These are phyloP conservation scores for Rhinopomastus cyanomelas DNA, from an alignment of 2,113 vertebrate genomes.

Conservation along the genomic window DNA sequence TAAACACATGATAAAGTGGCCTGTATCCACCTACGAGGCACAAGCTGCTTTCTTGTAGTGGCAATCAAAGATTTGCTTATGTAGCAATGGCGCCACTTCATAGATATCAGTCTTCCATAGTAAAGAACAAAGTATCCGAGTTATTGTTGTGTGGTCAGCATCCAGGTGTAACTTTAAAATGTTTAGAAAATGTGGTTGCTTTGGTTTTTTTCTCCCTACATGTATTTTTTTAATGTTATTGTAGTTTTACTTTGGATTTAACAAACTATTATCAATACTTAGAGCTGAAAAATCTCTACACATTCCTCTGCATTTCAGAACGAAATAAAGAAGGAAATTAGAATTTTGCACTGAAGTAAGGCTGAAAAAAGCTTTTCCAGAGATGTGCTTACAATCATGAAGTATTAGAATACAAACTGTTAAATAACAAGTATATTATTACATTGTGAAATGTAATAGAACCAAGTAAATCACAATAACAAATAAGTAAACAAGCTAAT, in stretches of 20 bases:
- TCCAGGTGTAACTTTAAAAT: not conserved
- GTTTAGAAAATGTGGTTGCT: not conserved
- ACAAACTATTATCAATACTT: accelerated
- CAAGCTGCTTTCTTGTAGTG: not conserved
- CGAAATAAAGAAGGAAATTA: not conserved
- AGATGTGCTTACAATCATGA: not conserved
- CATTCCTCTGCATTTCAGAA: not conserved
- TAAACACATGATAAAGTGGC: not conserved
- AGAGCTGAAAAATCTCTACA: not conserved
- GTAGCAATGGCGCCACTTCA: not conserved
- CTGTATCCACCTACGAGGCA: not conserved
- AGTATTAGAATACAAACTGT: not conserved
- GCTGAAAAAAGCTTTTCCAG: not conserved
- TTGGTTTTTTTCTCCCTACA: not conserved
- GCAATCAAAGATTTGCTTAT: not conserved
- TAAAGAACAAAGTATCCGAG: not conserved
- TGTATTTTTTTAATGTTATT: not conserved
- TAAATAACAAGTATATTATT: not conserved
- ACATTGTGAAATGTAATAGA: not conserved
- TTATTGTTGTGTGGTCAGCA: not conserved
- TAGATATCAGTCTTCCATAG: not conserved
- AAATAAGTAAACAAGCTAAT: not conserved
- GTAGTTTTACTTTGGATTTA: not conserved
- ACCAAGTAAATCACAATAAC: not conserved
- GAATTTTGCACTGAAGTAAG: not conserved